phyloP scores from a whole-genome alignment of 2,113 vertebrate genomes.

The Plecotus auritus region DNA sequence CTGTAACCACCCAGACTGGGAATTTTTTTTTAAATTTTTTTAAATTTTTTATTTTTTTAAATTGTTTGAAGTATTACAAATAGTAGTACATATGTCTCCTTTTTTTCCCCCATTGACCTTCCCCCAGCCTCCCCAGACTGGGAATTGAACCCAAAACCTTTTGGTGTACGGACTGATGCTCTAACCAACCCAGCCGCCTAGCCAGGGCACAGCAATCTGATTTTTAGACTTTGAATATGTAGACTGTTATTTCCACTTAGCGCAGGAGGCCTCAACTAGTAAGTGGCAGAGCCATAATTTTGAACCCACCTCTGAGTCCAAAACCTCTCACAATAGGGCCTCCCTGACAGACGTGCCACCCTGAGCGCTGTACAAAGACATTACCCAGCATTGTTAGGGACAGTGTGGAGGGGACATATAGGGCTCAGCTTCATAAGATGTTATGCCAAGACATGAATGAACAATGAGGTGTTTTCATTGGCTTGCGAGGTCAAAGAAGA shows the following conservation, averaged over 20 bases:
- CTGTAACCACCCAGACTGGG: not conserved
- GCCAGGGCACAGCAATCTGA: not conserved
- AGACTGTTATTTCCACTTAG: not conserved
- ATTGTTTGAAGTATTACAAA: too few relatives aligned
- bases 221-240: not conserved
- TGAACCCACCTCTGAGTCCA: not conserved
- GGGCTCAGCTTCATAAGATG: slow-evolving; percentile 20
- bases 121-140: too few relatives aligned
- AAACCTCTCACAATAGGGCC: not conserved
- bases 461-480: not conserved
- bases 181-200: not conserved
- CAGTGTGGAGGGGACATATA: not conserved
- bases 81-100: too few relatives aligned
- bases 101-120: too few relatives aligned
- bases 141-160: not conserved
- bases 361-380: not conserved
- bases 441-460: not conserved
- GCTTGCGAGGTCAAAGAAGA: not conserved
- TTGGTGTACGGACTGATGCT: not conserved
- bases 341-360: not conserved
- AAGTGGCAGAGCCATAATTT: not conserved
- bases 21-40: too few relatives aligned
- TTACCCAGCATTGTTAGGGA: not conserved
- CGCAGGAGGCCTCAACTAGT: not conserved
- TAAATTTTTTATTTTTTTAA: too few relatives aligned